Evolutionary conservation across 2,113 vertebrate species (phyloP).

Genomic region (Dermatemys mawii): DNA sequence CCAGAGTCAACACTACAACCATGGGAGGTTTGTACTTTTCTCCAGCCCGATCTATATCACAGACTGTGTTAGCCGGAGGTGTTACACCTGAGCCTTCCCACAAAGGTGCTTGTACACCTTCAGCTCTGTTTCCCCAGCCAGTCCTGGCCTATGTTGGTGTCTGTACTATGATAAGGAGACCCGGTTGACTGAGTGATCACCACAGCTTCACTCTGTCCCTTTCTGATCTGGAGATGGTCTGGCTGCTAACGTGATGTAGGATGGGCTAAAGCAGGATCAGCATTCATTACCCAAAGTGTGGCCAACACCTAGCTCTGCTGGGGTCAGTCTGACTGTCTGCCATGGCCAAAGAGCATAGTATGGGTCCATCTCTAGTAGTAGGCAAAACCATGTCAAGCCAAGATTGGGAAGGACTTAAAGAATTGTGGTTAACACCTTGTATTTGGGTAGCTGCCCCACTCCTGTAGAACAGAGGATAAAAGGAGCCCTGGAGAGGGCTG

Average conservation of each 20-base stretch:
- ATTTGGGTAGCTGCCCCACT: no score
- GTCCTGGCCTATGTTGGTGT: background rate
- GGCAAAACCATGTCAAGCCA: background rate
- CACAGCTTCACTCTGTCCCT: background rate
- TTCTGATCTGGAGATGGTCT: fast-evolving
- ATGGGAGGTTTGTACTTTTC: no score
- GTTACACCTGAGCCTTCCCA: background rate
- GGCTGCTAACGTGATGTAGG: background rate
- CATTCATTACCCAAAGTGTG: background rate
- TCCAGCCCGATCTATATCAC: no score
- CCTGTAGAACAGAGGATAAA: no score
- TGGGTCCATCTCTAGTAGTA: no score
- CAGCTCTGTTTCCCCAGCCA: background rate
- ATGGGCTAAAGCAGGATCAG: background rate
- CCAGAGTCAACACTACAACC: no score
- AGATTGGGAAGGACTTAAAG: background rate
- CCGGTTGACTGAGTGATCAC: background rate
- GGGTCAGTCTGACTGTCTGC: background rate
- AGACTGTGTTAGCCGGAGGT: no score
- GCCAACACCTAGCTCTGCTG: background rate
- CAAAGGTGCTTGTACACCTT: background rate
- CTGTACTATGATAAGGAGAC: background rate
- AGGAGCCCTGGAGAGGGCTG: no score
- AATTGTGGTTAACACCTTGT: background rate
- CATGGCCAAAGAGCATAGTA: background rate